phyloP scores from a whole-genome alignment of 2,888 invertebrate genomes.

The Dendrolimus houi region DNA sequence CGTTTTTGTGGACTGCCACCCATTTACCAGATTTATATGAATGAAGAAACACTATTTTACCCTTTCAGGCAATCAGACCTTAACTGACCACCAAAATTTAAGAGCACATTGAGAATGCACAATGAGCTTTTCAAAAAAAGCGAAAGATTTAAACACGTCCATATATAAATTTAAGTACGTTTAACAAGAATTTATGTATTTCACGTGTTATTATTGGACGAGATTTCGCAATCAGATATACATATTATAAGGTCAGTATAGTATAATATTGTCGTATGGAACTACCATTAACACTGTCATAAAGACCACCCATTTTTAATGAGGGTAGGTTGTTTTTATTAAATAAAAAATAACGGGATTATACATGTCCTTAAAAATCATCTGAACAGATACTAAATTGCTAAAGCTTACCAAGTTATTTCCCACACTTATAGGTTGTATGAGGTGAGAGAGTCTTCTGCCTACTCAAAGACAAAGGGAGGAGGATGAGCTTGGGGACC shows the following conservation, averaged over 20 bases:
- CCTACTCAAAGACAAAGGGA: too few relatives aligned
- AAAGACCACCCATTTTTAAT: constrained; percentile 3
- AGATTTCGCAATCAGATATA: constrained; percentile 9
- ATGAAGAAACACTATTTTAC: too few relatives aligned
- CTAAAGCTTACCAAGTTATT: too few relatives aligned
- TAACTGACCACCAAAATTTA: not conserved
- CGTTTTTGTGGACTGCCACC: too few relatives aligned
- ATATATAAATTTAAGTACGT: constrained; percentile 3
- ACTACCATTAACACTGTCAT: constrained; percentile 1
- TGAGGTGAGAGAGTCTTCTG: too few relatives aligned
- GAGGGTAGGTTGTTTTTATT: not conserved
- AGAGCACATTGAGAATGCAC: not conserved
- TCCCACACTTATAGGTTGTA: too few relatives aligned
- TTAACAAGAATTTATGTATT: constrained; percentile 18
- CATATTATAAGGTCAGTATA: constrained; percentile 11
- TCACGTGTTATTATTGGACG: constrained; percentile 4
- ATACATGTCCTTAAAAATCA: too few relatives aligned
- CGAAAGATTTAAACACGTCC: not conserved
- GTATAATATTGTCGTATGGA: constrained; percentile 12
- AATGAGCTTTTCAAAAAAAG: not conserved
- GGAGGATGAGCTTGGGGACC: too few relatives aligned
- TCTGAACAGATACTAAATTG: too few relatives aligned
- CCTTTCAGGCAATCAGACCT: not conserved
- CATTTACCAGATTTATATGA: too few relatives aligned
- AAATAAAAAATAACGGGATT: too few relatives aligned